Evolutionary conservation across 2,113 vertebrate genomes (phyloP), one percentile per base, ranked within the genome.

Genomic region (Anoplopoma fimbria): DNA sequence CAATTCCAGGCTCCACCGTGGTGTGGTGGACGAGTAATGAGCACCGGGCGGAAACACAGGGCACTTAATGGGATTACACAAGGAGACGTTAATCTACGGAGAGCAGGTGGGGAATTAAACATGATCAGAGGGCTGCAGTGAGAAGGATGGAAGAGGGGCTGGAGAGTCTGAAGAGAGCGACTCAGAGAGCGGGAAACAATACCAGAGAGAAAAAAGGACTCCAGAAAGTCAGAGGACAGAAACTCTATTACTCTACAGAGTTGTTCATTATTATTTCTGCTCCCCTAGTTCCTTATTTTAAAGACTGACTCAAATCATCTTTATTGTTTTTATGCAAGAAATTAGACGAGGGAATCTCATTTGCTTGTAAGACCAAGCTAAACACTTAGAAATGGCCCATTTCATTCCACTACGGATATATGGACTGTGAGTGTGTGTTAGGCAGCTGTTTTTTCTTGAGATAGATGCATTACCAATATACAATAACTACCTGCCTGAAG

Each of bases 71-170:
- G 92, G 90, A 94, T 94, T 94, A 94, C 91, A 93, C 87, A 74
- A 88, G 82, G 88, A 92, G 84, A 91, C 86, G 79, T 90, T 94
- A 94, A 94, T 93, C 91, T 90, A 81, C 79, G 72, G 88, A 90
- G 91, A 90, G 84, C 91, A 94, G 93, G 93, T 93, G 90, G 90
- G 92, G 91, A 92, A 93, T 94, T 93, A 92, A 94, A 93, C 90
- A 90, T 75, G 91, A 91, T 93, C 89, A 90, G 88, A 89, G 90
- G 55, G 77, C 81, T 82, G 63, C 90, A 81, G 89, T 14, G 79
- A 85, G 83, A 76, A 57, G 72, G 69, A 82, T 69, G 79, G 68
- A 70, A 67, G 64, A 64, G 55, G 45, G 67, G 31, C 14, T 65
- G 36, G 42, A 61, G 72, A 77, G 81, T 82, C 17, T 47, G 62